Percentiles rank a stretch among this genome's conserved stretches.
These are phyloP conservation scores for Antechinus stuartii DNA, from an alignment of 2,113 vertebrate species.

Conservation along the genomic window DNA sequence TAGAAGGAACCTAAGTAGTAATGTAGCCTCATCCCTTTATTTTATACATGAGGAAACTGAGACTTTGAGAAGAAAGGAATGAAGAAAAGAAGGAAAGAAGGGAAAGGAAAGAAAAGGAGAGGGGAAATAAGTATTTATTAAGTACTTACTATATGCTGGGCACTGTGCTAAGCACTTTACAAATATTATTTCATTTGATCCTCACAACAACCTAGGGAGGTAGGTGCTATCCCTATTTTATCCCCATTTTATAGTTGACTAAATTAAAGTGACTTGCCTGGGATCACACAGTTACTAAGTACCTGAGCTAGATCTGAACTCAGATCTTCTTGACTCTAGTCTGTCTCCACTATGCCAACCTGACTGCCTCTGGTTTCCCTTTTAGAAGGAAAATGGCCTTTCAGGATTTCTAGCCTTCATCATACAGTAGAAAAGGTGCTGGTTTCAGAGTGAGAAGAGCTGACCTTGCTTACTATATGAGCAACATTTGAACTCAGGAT, in stretches of 20 bases:
- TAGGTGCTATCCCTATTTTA: neutral
- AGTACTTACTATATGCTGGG: neutral
- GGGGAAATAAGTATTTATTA: neutral
- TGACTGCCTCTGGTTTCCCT: neutral
- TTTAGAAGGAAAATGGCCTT: neutral
- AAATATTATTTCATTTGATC: neutral
- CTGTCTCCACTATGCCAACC: neutral
- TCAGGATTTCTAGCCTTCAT: neutral
- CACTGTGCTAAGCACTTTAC: too few species aligned
- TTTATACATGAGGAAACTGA: constrained; percentile 40
- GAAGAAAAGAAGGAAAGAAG: too few species aligned
- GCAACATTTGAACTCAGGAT: neutral
- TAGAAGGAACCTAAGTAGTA: neutral
- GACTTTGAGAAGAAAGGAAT: neutral
- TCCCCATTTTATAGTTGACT: neutral
- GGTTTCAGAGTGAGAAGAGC: too few species aligned
- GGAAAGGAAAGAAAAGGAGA: neutral
- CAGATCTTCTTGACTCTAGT: neutral
- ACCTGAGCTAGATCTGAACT: neutral
- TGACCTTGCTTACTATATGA: too few species aligned
- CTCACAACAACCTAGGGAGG: neutral
- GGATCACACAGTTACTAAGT: neutral
- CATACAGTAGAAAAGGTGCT: too few species aligned
- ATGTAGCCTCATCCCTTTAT: neutral
- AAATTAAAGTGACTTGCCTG: neutral